Conservation (phyloP, 2,888 invertebrate species). For the Philhelius pedissequus region DNA sequence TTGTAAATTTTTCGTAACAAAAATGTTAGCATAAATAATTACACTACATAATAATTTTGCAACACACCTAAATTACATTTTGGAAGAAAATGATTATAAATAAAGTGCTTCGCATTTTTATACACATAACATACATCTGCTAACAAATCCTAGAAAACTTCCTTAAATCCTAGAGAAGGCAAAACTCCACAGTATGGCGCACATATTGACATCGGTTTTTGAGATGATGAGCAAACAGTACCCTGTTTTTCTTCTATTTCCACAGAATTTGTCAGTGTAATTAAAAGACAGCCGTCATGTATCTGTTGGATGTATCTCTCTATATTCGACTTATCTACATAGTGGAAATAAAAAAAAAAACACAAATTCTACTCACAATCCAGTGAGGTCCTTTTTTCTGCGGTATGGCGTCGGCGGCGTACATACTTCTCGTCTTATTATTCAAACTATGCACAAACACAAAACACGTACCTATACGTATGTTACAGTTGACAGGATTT, state of each 20-base stretch:
- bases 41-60: background rate
- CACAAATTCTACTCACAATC: constrained; percentile 11
- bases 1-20: constrained; percentile 55
- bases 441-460: constrained; percentile 40
- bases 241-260: background rate
- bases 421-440: constrained; percentile 47
- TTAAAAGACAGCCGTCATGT: constrained; percentile 45
- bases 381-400: background rate
- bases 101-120: constrained; percentile 7
- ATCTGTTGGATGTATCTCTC: constrained; percentile 17
- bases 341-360: background rate
- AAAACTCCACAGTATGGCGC: constrained; percentile 12
- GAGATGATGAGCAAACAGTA: constrained; percentile 30
- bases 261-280: constrained; percentile 55
- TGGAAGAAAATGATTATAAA: constrained; percentile 10
- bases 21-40: constrained; percentile 46
- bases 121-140: background rate
- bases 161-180: background rate
- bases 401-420: too few species aligned
- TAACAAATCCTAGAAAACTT: background rate
- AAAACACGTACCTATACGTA: too few species aligned
- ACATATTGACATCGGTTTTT: background rate
- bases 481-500: constrained; percentile 27
- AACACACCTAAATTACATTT: background rate
- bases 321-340: background rate